These are phyloP conservation scores for Meandrusa payeni DNA, from an alignment of 2,888 invertebrate species.

Conservation along the genomic window DNA sequence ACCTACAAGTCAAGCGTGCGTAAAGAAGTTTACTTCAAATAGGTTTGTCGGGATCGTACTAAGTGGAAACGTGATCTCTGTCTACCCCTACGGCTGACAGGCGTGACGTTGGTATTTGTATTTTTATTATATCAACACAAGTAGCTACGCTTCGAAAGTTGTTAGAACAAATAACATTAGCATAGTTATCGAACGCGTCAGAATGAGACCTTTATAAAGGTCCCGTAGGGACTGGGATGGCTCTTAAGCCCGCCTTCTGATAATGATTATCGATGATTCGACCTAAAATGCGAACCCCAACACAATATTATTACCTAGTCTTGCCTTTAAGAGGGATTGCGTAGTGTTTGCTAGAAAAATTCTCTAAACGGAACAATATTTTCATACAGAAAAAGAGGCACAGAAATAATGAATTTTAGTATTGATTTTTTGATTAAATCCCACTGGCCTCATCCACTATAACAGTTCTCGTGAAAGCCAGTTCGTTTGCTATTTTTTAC, in stretches of 20 bases:
- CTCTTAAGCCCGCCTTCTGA: constrained; percentile 78
- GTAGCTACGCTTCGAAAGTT: constrained; percentile 67
- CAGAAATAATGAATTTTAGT: too few relatives aligned
- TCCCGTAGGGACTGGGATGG: constrained; percentile 69
- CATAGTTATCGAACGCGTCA: constrained; percentile 78
- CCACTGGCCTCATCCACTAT: too few relatives aligned
- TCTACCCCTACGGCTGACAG: too few relatives aligned
- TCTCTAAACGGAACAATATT: constrained; percentile 26
- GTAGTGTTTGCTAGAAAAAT: constrained; percentile 48
- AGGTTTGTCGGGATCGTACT: too few relatives aligned
- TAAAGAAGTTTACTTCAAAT: too few relatives aligned
- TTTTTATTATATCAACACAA: constrained; percentile 34
- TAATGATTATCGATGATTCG: constrained; percentile 80
- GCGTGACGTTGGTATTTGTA: too few relatives aligned
- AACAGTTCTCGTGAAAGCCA: too few relatives aligned
- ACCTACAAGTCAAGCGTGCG: too few relatives aligned
- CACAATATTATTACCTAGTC: constrained; percentile 76
- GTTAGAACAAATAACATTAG: constrained; percentile 75
- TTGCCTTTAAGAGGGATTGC: constrained; percentile 67
- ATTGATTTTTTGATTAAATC: too few relatives aligned
- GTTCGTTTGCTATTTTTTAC: too few relatives aligned
- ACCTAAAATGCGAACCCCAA: constrained; percentile 64
- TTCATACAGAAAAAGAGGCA: neutral
- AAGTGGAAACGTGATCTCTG: too few relatives aligned
- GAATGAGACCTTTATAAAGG: constrained; percentile 77